Percentiles rank a stretch among this genome's conserved stretches.
Evolutionary conservation across 1,140 invertebrate genomes (phyloP).

Genomic region (Drosophila mojavensis): DNA sequence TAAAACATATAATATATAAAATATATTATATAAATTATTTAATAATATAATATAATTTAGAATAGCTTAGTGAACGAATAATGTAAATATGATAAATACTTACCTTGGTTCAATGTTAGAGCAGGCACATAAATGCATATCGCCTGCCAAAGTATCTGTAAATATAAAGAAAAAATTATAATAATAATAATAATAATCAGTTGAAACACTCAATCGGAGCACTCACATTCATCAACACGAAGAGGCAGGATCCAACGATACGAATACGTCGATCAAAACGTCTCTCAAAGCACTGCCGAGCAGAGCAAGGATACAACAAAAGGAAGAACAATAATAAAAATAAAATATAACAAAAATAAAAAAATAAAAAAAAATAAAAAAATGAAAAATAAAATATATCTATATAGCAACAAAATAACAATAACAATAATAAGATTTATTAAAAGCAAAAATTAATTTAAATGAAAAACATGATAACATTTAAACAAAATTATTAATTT

Average conservation of each 20-base stretch:
- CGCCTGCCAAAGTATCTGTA: slow-evolving; percentile 86
- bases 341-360: neutral
- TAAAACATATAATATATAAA: too few relatives aligned
- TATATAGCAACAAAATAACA: too few relatives aligned
- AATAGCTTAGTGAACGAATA: too few relatives aligned
- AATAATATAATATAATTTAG: too few relatives aligned
- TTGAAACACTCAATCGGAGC: too few relatives aligned
- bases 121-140: slow-evolving; percentile 93
- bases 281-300: slow-evolving; percentile 89
- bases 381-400: neutral
- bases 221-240: slow-evolving; percentile 89
- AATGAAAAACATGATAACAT: too few relatives aligned
- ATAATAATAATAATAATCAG: too few relatives aligned
- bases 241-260: slow-evolving; percentile 89
- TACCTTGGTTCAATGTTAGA: slow-evolving; percentile 90
- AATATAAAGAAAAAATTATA: too few relatives aligned
- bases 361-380: slow-evolving; percentile 16
- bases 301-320: neutral
- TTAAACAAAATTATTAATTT: too few relatives aligned
- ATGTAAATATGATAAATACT: neutral
- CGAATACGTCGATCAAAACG: slow-evolving; percentile 90
- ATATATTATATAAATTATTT: too few relatives aligned
- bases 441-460: too few relatives aligned
- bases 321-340: neutral
- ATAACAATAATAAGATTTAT: too few relatives aligned